A percentile compares a stretch with the other conserved stretches of the same genome.
Evolutionary conservation across 2,888 invertebrate genomes (phyloP).

Genomic region (Ptychoptera albimana): DNA sequence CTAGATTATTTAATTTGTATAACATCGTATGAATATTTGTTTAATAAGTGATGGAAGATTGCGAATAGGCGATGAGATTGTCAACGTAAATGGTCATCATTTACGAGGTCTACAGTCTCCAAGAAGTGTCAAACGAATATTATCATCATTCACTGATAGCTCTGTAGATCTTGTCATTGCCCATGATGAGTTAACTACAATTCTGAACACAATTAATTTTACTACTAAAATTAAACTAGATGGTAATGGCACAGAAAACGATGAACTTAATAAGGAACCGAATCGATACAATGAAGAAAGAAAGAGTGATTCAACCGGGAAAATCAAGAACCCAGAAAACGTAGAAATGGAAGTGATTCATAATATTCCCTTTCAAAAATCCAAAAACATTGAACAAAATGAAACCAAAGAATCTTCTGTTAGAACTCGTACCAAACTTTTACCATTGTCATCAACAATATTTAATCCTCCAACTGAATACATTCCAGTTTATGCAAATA

Average conservation of each 20-base stretch:
- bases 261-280: too few species aligned
- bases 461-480: conserved; percentile 17
- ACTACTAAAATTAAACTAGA: conserved; percentile 28
- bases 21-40: too few species aligned
- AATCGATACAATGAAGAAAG: too few species aligned
- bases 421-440: too few species aligned
- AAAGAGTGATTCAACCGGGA: too few species aligned
- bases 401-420: too few species aligned
- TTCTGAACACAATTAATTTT: conserved; percentile 21
- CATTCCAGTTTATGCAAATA: conserved; percentile 28
- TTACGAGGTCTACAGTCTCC: conserved; percentile 54
- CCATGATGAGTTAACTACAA: conserved; percentile 43
- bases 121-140: conserved; percentile 43
- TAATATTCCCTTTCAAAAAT: too few species aligned
- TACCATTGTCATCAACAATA: not conserved
- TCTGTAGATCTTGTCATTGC: conserved; percentile 45
- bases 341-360: too few species aligned
- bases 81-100: conserved; percentile 73
- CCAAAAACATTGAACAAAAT: too few species aligned
- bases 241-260: conserved; percentile 12
- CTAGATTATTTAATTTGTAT: too few species aligned
- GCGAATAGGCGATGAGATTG: conserved; percentile 73
- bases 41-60: conserved; percentile 57
- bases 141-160: conserved; percentile 26
- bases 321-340: too few species aligned